phyloP scores from a whole-genome alignment of 2,113 vertebrate genomes.

The Ondatra zibethicus region DNA sequence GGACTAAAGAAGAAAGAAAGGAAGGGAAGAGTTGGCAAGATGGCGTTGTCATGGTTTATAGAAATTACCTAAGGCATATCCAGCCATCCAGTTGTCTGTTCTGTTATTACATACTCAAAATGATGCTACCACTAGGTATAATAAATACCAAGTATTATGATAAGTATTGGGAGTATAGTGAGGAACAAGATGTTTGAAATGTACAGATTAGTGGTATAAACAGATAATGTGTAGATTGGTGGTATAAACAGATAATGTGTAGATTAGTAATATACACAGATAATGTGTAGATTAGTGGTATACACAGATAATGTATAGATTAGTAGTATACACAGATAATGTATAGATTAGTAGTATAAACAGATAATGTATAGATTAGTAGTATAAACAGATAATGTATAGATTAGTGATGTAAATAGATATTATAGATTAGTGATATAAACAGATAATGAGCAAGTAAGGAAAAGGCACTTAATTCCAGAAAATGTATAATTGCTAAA shows the following conservation, averaged over 20 bases:
- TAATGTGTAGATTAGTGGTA: too few species aligned
- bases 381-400: background rate
- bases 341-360: background rate
- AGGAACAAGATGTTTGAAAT: background rate
- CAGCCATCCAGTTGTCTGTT: background rate
- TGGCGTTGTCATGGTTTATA: background rate
- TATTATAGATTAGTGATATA: background rate
- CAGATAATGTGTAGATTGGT: background rate
- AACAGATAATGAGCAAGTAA: background rate
- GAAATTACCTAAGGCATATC: background rate
- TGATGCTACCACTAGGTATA: background rate
- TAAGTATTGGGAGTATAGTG: background rate
- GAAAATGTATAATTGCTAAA: background rate
- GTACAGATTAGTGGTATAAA: background rate
- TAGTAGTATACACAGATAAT: background rate
- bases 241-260: background rate
- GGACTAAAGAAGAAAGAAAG: background rate
- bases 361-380: background rate
- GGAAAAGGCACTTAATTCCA: background rate
- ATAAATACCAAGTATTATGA: background rate
- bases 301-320: background rate
- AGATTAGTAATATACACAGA: background rate
- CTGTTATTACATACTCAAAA: background rate
- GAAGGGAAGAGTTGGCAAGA: background rate
- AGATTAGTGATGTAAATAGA: background rate